phyloP scores from a whole-genome alignment of 64 coral and sea anemone species.

The Montipora foliosa region DNA sequence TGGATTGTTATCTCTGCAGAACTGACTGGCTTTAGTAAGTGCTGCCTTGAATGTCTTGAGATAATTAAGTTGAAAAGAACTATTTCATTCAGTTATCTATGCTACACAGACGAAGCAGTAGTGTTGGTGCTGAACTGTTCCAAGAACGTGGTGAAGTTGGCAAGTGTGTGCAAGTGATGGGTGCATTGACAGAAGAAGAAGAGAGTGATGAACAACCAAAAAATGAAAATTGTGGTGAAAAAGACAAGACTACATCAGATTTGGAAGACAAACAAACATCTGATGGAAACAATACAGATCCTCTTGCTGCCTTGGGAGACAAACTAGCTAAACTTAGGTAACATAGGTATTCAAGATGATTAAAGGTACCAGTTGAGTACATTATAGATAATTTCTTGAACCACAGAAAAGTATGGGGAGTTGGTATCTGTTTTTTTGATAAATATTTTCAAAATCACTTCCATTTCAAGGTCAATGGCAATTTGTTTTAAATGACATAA shows the following conservation, averaged over 20 bases:
- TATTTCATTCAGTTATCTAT: too few relatives aligned
- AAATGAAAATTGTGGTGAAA: constrained; percentile 20
- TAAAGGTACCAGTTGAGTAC: too few relatives aligned
- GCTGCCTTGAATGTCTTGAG: too few relatives aligned
- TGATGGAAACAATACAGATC: constrained; percentile 21
- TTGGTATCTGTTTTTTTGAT: too few relatives aligned
- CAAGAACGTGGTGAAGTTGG: constrained; percentile 4
- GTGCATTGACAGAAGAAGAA: constrained; percentile 13
- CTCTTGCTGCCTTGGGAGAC: constrained; percentile 39
- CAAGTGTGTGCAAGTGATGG: background rate
- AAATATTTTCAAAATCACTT: too few relatives aligned
- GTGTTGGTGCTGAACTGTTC: constrained; percentile 51
- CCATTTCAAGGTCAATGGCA: too few relatives aligned
- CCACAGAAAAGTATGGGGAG: too few relatives aligned
- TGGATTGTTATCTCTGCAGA: too few relatives aligned
- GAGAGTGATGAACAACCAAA: constrained; percentile 43
- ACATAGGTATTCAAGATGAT: background rate
- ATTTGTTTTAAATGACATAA: too few relatives aligned
- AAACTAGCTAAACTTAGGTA: constrained; percentile 67
- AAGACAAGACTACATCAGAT: constrained; percentile 6
- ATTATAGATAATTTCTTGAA: too few relatives aligned
- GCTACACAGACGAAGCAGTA: constrained; percentile 75
- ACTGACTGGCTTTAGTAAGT: too few relatives aligned
- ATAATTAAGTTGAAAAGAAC: too few relatives aligned
- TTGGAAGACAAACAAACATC: constrained; percentile 13